These are phyloP conservation scores for Drosophila meridionalis DNA, from an alignment of 2,888 invertebrate genomes.

Conservation along the genomic window DNA sequence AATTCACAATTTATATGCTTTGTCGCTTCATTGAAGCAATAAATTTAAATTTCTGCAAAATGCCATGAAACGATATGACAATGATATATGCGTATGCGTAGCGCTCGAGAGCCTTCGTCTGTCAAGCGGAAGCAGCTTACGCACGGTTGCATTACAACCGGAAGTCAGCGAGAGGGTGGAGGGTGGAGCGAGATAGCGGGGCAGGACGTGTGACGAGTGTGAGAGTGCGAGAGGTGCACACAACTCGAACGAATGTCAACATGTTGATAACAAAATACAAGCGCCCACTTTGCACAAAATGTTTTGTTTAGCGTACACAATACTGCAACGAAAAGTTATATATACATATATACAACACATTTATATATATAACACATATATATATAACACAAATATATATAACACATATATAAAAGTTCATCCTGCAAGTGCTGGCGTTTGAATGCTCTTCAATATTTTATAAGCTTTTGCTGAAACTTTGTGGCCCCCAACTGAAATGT, in stretches of 20 bases:
- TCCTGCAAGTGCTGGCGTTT: background rate
- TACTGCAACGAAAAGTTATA: constrained; percentile 4
- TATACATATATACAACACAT: background rate
- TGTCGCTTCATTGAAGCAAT: constrained; percentile 73
- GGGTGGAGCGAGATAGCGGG: constrained; percentile 12
- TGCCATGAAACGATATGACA: constrained; percentile 59
- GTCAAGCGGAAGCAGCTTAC: constrained; percentile 71
- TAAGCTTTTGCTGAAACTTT: background rate
- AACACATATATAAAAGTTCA: background rate
- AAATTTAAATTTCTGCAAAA: constrained; percentile 69
- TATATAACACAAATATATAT: background rate
- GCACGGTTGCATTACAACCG: constrained; percentile 76
- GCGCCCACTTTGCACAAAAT: constrained; percentile 47
- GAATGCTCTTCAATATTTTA: constrained; percentile 21
- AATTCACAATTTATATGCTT: constrained; percentile 56
- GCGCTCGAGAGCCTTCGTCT: constrained; percentile 45
- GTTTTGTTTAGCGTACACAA: constrained; percentile 46
- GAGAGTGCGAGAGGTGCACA: constrained; percentile 3
- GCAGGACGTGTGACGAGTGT: background rate
- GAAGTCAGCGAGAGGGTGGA: constrained; percentile 49
- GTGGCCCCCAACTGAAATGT: background rate
- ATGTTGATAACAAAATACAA: constrained; percentile 74
- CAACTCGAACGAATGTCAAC: constrained; percentile 68
- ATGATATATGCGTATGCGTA: constrained; percentile 56
- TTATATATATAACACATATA: background rate